Base-by-base conservation (phyloP, 1,140 invertebrate genomes). In the Formica selysi region DNA sequence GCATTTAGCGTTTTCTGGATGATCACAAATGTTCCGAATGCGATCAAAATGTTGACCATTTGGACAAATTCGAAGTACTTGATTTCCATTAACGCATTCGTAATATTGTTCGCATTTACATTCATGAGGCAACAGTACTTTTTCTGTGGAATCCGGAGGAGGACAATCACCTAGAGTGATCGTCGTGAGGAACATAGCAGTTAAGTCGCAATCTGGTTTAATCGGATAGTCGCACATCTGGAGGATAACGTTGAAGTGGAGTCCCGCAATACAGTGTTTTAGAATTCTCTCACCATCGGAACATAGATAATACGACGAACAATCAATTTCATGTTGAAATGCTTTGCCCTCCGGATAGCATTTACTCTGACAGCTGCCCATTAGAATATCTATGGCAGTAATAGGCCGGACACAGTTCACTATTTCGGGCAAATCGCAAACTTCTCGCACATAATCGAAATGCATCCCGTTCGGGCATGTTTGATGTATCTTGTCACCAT, bases 291-390 rank as follows among this genome's bases (percentile, higher is more conserved):
- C 61, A 0, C 95, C 96, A 38, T 96, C 93, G 4, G 90, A 91
- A 74, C 96, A 96, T 85, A 95, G 93, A 91, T 95, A 96, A 91
- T 96, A 97, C 91, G 3, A 89, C 86, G 87, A 19, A 51, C 96
- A 96, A 71, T 96, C 92, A 0, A 65, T 85, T 32, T 94, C 94
- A 67, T 96, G 94, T 0, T 87, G 95, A 38, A 95, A 81, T 38
- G 16, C 32, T 70, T 16, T 80, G 5, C 59, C 74, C 2, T 64
- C 59, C 11, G 36, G 57, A 8, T 19, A 29, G 11, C 74, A 78
- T 44, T 64, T 44, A 78, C 0, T 78, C 7, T 64, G 5, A 41
- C 29, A 8, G 1, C 44, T 10, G 36, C 2, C 5, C n/a, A n/a
- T 76, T 41, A 8, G 13, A 32, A 79, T 22, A 3, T 79, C 4